A percentile compares a stretch with the other conserved stretches of the same genome.
Evolutionary conservation across 2,113 vertebrate species (phyloP).

Genomic region (Sisor rabdophorus): DNA sequence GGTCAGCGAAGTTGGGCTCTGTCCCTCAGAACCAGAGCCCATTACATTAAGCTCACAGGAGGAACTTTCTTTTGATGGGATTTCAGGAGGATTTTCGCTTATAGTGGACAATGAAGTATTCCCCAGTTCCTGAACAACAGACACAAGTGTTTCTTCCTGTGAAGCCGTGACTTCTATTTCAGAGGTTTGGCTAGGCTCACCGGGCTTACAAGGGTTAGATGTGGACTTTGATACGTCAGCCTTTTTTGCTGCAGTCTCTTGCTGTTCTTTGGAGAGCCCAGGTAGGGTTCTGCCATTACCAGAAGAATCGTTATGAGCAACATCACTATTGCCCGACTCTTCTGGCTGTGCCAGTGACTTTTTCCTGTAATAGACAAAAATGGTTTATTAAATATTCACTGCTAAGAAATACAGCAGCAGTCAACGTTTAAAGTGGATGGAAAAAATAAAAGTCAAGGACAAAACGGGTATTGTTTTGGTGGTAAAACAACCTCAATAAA

Average conservation of each 20-base stretch:
- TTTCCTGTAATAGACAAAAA: slow-evolving; percentile 11
- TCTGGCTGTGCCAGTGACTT: slow-evolving; percentile 2
- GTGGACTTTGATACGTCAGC: slow-evolving; percentile 2
- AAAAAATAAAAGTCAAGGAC: too few relatives aligned
- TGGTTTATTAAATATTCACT: not conserved
- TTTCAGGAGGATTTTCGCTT: slow-evolving; percentile 49
- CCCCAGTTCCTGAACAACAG: not conserved
- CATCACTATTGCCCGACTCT: not conserved
- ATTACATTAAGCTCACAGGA: slow-evolving; percentile 50
- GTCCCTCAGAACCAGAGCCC: slow-evolving; percentile 42
- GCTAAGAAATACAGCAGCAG: too few relatives aligned
- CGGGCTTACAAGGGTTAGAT: not conserved
- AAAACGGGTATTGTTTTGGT: too few relatives aligned
- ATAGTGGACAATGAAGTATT: slow-evolving; percentile 36
- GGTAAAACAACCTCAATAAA: too few relatives aligned
- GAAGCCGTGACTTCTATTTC: slow-evolving; percentile 12
- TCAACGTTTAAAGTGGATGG: too few relatives aligned
- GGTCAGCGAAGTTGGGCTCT: slow-evolving; percentile 56
- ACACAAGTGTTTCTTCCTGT: not conserved
- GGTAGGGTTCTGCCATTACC: not conserved
- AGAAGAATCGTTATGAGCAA: not conserved
- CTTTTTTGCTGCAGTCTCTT: not conserved
- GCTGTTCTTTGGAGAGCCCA: not conserved
- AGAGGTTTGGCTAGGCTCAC: not conserved
- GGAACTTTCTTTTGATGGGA: slow-evolving; percentile 60